Conservation (phyloP, 2,113 vertebrate genomes). For the Blennius ocellaris region DNA sequence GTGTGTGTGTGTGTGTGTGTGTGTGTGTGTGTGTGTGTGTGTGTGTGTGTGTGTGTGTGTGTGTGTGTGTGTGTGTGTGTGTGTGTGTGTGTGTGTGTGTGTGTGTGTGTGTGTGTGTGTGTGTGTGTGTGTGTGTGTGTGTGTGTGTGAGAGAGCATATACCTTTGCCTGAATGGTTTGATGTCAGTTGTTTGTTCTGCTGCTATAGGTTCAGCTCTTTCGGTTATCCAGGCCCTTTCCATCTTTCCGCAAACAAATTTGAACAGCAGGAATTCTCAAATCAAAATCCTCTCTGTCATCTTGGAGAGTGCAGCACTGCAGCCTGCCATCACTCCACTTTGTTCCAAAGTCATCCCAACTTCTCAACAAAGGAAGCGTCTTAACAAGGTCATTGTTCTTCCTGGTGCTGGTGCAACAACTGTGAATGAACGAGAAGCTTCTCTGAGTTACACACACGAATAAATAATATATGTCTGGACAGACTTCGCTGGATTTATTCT, state of each 20-base stretch:
- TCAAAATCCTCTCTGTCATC: slow-evolving; percentile 15
- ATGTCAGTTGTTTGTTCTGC: slow-evolving; percentile 46
- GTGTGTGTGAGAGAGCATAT: slow-evolving; percentile 1
- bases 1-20: too few relatives aligned
- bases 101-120: not conserved
- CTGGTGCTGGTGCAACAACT: too few relatives aligned
- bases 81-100: slow-evolving; percentile 4
- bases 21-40: slow-evolving; percentile 5
- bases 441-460: too few relatives aligned
- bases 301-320: not conserved
- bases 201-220: slow-evolving; percentile 11
- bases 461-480: too few relatives aligned
- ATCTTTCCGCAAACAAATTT: slow-evolving; percentile 27
- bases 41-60: not conserved
- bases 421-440: too few relatives aligned
- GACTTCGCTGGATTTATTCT: too few relatives aligned
- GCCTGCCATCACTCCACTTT: not conserved
- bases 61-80: too few relatives aligned
- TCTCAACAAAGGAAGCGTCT: not conserved
- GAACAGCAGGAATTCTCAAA: slow-evolving; percentile 25
- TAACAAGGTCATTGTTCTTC: slow-evolving; percentile 8
- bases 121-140: not conserved
- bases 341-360: slow-evolving; percentile 3
- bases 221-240: slow-evolving; percentile 10
- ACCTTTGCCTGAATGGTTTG: slow-evolving; percentile 38